A percentile compares a stretch with the other conserved stretches of the same genome.
Evolutionary conservation across 2,888 invertebrate species (phyloP).

Genomic region (Dynastes tityus): DNA sequence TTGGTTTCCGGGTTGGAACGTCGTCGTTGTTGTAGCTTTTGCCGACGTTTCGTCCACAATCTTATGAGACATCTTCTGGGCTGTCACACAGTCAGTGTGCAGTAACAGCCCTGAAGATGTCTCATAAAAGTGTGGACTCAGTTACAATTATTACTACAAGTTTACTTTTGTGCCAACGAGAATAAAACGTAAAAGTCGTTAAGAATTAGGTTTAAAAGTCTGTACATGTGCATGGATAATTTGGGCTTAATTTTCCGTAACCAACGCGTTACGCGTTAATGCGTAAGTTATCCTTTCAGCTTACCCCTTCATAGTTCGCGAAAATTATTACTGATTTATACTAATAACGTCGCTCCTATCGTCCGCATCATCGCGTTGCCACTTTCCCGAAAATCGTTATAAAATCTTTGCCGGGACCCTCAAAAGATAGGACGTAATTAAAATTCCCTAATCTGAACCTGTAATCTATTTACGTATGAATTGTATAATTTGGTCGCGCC

Average conservation of each 20-base stretch:
- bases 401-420: constrained; percentile 10
- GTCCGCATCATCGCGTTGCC: constrained; percentile 18
- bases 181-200: too few species aligned
- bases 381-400: constrained; percentile 20
- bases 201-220: not conserved
- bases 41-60: too few species aligned
- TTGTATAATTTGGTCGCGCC: constrained; percentile 22
- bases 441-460: constrained; percentile 40
- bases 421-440: constrained; percentile 35
- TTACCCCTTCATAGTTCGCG: not conserved
- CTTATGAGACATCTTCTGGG: too few species aligned
- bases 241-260: not conserved
- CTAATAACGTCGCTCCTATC: constrained; percentile 21
- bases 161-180: too few species aligned
- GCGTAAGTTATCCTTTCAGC: not conserved
- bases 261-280: not conserved
- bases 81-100: too few species aligned
- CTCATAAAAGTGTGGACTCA: too few species aligned
- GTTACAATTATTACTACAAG: too few species aligned
- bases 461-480: constrained; percentile 41
- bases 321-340: constrained; percentile 31
- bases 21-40: too few species aligned
- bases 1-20: too few species aligned
- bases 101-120: too few species aligned
- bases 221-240: not conserved